phyloP scores from a whole-genome alignment of 2,888 invertebrate species.

The Trilocha varians region DNA sequence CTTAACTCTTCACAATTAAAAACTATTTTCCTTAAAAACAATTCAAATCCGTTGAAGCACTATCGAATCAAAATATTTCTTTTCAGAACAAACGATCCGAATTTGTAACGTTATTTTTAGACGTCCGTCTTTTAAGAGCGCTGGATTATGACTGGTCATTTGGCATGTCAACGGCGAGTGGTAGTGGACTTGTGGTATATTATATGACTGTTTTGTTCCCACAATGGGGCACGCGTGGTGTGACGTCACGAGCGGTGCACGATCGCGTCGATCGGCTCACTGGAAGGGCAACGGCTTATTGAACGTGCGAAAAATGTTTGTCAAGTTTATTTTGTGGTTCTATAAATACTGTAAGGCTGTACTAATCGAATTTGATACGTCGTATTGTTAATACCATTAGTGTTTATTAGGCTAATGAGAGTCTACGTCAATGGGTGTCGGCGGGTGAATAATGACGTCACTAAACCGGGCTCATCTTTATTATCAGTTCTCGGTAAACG shows the following conservation, averaged over 20 bases:
- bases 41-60: too few relatives aligned
- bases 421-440: slow-evolving; percentile 1
- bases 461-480: neutral
- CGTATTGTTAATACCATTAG: slow-evolving; percentile 6
- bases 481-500: neutral
- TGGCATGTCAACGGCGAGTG: too few relatives aligned
- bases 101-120: neutral
- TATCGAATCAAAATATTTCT: neutral
- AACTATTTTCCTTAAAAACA: neutral
- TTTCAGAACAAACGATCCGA: neutral
- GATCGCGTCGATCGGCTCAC: neutral
- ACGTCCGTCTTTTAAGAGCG: neutral
- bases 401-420: slow-evolving; percentile 11
- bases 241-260: neutral
- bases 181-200: too few relatives aligned
- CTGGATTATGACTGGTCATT: neutral
- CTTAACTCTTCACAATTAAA: neutral
- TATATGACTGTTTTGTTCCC: neutral
- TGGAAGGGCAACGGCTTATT: neutral
- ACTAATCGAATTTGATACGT: neutral
- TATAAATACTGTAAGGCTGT: neutral
- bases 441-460: neutral
- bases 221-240: neutral
- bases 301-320: neutral
- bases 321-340: neutral